A percentile compares a stretch with the other conserved stretches of the same genome.
phyloP scores from a whole-genome alignment of 2,888 invertebrate genomes.

The Urechis unicinctus region DNA sequence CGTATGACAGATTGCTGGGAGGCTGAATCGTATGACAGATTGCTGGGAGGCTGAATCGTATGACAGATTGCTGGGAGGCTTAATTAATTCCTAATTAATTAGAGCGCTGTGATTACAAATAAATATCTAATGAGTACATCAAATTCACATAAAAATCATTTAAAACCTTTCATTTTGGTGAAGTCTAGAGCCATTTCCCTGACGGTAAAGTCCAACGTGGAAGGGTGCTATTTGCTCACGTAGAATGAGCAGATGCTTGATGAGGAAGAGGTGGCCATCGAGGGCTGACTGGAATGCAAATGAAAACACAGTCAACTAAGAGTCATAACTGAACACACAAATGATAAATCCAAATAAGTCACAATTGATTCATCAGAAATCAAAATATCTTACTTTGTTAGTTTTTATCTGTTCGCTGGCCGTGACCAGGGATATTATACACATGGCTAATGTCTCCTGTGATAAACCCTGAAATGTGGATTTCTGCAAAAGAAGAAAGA shows the following conservation, averaged over 20 bases:
- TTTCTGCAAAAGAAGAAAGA: slow-evolving; percentile 57
- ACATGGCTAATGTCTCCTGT: slow-evolving; percentile 87
- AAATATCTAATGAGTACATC: no score
- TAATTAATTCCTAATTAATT: no score
- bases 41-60: no score
- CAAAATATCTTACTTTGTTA: slow-evolving; percentile 57
- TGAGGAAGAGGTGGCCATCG: slow-evolving; percentile 95
- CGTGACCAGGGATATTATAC: slow-evolving; percentile 79
- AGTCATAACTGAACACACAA: not conserved
- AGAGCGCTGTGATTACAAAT: no score
- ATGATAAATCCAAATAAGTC: no score
- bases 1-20: no score
- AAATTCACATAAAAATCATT: no score
- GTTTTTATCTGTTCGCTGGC: slow-evolving; percentile 75
- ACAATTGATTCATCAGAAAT: slow-evolving; percentile 9
- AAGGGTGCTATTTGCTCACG: slow-evolving; percentile 98
- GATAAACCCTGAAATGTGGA: slow-evolving; percentile 94
- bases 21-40: no score
- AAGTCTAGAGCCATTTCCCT: slow-evolving; percentile 92
- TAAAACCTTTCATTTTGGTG: slow-evolving; percentile 82
- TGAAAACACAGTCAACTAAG: not conserved
- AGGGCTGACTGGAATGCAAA: slow-evolving; percentile 44
- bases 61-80: no score
- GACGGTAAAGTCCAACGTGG: slow-evolving; percentile 70
- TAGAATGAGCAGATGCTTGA: slow-evolving; percentile 92